Percentiles rank a stretch among this genome's conserved stretches.
Evolutionary conservation across 1,140 invertebrate species (phyloP).

Genomic region (Eciton burchellii): DNA sequence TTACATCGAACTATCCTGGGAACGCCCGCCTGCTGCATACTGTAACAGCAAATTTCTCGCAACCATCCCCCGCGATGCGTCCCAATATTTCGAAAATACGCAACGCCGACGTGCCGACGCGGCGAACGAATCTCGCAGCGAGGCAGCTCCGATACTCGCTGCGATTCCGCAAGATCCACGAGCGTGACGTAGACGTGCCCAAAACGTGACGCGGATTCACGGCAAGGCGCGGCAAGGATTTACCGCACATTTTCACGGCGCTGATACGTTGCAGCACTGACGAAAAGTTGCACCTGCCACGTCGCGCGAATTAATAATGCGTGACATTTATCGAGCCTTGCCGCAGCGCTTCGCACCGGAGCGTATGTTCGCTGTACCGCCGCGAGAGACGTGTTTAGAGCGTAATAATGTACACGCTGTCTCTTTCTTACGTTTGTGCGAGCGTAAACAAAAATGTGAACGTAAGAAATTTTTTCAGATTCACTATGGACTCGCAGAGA

Average conservation of each 20-base stretch:
- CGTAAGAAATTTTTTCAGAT: slow-evolving; percentile 26
- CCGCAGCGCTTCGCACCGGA: slow-evolving; percentile 36
- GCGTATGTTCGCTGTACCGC: not conserved
- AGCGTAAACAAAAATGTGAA: slow-evolving; percentile 29
- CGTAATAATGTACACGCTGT: not conserved
- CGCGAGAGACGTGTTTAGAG: not conserved
- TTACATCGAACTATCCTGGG: slow-evolving; percentile 56
- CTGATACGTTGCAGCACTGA: slow-evolving; percentile 40
- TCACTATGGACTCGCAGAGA: too few species aligned
- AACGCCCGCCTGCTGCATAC: slow-evolving; percentile 42
- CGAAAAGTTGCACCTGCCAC: slow-evolving; percentile 65
- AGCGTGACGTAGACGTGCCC: slow-evolving; percentile 27
- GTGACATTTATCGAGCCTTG: slow-evolving; percentile 47
- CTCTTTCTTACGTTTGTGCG: slow-evolving; percentile 3
- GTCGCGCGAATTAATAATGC: slow-evolving; percentile 63
- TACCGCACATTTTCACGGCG: not conserved
- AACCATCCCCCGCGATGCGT: slow-evolving; percentile 35
- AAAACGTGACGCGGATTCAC: slow-evolving; percentile 20
- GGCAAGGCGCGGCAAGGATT: too few species aligned
- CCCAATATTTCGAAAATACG: slow-evolving; percentile 57
- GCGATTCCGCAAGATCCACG: slow-evolving; percentile 45
- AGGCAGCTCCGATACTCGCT: slow-evolving; percentile 51
- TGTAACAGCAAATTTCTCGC: slow-evolving; percentile 51
- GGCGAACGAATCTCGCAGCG: slow-evolving; percentile 30
- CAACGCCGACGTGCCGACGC: slow-evolving; percentile 30